Percentiles rank a stretch among this genome's conserved stretches.
Conservation (phyloP, 2,888 invertebrate species). For the Phrixothrix hirtus region DNA sequence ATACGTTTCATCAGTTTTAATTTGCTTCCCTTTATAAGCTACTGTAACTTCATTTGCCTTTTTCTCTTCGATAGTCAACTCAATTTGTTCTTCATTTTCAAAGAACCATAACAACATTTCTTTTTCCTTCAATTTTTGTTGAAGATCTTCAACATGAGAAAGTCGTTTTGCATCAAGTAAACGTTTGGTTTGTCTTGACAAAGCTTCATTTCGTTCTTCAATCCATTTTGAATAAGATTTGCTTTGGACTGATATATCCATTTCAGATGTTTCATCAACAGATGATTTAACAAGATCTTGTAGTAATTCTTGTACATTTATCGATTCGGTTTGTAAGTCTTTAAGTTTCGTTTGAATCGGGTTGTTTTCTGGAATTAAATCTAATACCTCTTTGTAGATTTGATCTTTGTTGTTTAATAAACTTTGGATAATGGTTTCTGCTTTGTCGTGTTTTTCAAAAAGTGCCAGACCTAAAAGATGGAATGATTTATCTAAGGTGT, state of each 20-base stretch:
- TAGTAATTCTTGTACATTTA: slow-evolving; percentile 57
- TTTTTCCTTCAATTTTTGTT: slow-evolving; percentile 61
- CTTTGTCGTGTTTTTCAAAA: slow-evolving; percentile 50
- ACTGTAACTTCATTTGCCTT: slow-evolving; percentile 44
- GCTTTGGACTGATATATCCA: slow-evolving; percentile 63
- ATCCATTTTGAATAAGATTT: slow-evolving; percentile 66
- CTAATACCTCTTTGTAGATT: slow-evolving; percentile 50
- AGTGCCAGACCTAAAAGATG: slow-evolving; percentile 53
- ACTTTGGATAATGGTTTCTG: slow-evolving; percentile 30
- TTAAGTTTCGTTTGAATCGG: slow-evolving; percentile 40
- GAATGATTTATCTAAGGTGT: slow-evolving; percentile 58
- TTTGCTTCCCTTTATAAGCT: slow-evolving; percentile 28
- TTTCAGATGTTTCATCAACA: slow-evolving; percentile 60
- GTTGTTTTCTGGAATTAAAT: slow-evolving; percentile 51
- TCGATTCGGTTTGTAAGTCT: slow-evolving; percentile 31
- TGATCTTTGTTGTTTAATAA: slow-evolving; percentile 46
- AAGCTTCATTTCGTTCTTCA: slow-evolving; percentile 59
- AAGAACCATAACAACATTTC: slow-evolving; percentile 79
- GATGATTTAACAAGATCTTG: slow-evolving; percentile 60
- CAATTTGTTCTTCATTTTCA: slow-evolving; percentile 76
- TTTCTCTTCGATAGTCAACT: slow-evolving; percentile 69
- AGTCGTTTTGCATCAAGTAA: slow-evolving; percentile 57
- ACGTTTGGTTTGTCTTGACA: slow-evolving; percentile 64
- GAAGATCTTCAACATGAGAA: slow-evolving; percentile 63
- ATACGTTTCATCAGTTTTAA: slow-evolving; percentile 62